Conservation (phyloP, 1,140 invertebrate species). For the Polyergus mexicanus region DNA sequence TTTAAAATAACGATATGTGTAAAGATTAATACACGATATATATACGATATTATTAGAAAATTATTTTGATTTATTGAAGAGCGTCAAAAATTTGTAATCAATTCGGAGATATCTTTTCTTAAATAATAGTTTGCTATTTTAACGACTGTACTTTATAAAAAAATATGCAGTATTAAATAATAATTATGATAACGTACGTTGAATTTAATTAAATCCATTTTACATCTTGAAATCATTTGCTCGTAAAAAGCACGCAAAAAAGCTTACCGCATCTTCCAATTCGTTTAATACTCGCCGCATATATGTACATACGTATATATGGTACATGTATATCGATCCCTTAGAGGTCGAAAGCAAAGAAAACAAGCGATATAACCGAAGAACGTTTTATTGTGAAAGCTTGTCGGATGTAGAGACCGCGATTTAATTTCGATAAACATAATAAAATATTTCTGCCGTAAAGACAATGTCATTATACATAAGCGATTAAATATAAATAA, state of each 20-base stretch:
- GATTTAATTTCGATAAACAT: constrained; percentile 22
- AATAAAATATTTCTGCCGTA: not conserved
- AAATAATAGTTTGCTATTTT: not conserved
- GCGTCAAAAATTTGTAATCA: not conserved
- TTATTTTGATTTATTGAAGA: constrained; percentile 13
- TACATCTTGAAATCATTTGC: constrained; percentile 57
- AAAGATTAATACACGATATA: too few relatives aligned
- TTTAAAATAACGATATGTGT: too few relatives aligned
- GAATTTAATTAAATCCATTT: constrained; percentile 48
- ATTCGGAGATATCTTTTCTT: not conserved
- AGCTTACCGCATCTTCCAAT: constrained; percentile 70
- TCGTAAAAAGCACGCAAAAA: constrained; percentile 43
- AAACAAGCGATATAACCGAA: constrained; percentile 70
- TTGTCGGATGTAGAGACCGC: constrained; percentile 46
- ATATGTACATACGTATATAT: constrained; percentile 8
- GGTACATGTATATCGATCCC: constrained; percentile 59
- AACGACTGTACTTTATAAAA: not conserved
- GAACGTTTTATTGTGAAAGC: constrained; percentile 72
- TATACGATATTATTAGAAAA: not conserved
- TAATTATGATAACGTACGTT: constrained; percentile 14
- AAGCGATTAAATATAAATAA: not conserved
- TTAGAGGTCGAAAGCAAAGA: constrained; percentile 54
- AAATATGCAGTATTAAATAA: constrained; percentile 13
- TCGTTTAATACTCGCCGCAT: constrained; percentile 40
- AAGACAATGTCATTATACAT: not conserved